phyloP scores from a whole-genome alignment of 2,797 vertebrate genomes.

The Vultur gryphus region DNA sequence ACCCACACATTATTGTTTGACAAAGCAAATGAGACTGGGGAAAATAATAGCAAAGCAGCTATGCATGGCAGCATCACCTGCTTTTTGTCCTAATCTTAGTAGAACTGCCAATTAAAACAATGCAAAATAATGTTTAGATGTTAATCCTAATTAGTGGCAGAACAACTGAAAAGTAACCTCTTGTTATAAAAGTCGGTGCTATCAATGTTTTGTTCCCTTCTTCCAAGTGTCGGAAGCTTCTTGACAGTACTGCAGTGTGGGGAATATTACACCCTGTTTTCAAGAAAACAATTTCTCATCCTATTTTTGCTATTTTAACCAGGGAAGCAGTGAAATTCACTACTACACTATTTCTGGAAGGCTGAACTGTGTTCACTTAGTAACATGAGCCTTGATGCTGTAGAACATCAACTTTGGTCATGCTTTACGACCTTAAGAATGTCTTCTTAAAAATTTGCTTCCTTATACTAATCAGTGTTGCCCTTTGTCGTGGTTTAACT shows the following conservation, averaged over 20 bases:
- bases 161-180: neutral
- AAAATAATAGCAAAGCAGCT: constrained; percentile 12
- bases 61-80: neutral
- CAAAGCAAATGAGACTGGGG: neutral
- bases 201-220: neutral
- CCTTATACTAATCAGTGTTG: neutral
- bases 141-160: constrained; percentile 33
- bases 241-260: neutral
- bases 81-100: constrained; percentile 1
- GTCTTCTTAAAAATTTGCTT: neutral
- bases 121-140: neutral
- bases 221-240: neutral
- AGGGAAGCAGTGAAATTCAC: neutral
- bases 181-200: neutral
- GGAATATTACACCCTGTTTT: neutral
- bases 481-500: no score
- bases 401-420: neutral
- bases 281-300: neutral
- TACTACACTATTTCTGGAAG: neutral
- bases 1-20: neutral
- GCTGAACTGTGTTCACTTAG: neutral
- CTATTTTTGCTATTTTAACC: neutral
- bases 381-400: neutral
- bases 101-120: constrained; percentile 34
- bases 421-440: neutral